Base-by-base conservation (phyloP, 2,797 vertebrate species). In the Acrossocheilus fasciatus region DNA sequence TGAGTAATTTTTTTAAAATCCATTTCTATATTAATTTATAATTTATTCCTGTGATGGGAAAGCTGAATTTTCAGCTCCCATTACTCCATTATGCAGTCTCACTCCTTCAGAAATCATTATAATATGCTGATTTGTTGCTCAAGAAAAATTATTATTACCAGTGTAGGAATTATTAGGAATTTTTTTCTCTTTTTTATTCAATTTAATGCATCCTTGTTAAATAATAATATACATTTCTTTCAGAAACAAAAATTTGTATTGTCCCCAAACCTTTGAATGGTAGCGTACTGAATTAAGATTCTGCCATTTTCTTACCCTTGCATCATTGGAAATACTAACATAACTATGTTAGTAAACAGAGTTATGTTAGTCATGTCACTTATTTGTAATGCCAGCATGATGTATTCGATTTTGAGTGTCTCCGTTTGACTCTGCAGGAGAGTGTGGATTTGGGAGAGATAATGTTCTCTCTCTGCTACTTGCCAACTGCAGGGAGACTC, bases 391-490 rank as follows among this genome's bases (percentile, higher is more conserved):
- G 34, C 15, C 54, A 9, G 17, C 52, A 66, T 82, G 47, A 11
- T 82, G 15, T 18, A 14, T 26, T 87, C 8, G 50, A 82, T 69
- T 52, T 70, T 83, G 34, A 30, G 39, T 18, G 5, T 86, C 30
- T 86, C 11, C 8, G 26, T 86, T 45, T 75, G 39, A 43, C 62
- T 75, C 43, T 30, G 12, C 86, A 97, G 97, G 97, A 97, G 84
- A 97, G 96, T 41, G 97, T 97, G 93, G 97, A 97, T 91, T 92
- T 97, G 92, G 97, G 97, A 41, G 96, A 97, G 94, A 95, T 97
- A 92, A 97, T 97, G 96, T 97, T 97, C 92, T 97, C 97, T 86
- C 95, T 97, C 84, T 97, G 97, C 93, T 97, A 97, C 90, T 93
- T 97, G 91, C 97, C 97, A 89, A 97, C 97, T 11, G 97, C 97